Conservation (phyloP, 2,113 vertebrate genomes). For the Microcebus jonahi region DNA sequence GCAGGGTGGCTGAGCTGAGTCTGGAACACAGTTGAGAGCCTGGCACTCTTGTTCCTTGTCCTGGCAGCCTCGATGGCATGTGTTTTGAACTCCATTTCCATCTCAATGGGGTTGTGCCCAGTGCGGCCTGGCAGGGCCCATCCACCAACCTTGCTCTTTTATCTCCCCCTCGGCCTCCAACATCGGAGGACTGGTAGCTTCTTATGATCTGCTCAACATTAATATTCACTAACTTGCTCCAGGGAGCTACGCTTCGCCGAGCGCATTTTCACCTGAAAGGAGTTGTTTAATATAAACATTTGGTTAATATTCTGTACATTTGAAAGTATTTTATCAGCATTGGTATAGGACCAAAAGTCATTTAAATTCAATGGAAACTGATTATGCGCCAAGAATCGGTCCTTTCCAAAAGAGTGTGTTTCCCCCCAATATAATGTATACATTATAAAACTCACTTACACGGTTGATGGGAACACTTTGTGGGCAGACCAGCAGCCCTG, state of each 20-base stretch:
- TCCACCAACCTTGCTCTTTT: constrained; percentile 71
- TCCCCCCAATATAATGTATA: constrained; percentile 76
- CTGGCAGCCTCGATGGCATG: constrained; percentile 61
- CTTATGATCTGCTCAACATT: constrained; percentile 80
- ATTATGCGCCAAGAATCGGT: constrained; percentile 82
- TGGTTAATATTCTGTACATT: constrained; percentile 89
- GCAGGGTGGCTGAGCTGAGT: background rate
- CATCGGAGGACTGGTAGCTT: constrained; percentile 72
- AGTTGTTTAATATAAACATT: constrained; percentile 87
- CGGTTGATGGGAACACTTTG: constrained; percentile 75
- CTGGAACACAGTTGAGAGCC: background rate
- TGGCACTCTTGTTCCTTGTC: background rate
- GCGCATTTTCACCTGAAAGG: constrained; percentile 86
- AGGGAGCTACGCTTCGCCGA: constrained; percentile 79
- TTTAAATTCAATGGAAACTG: constrained; percentile 86
- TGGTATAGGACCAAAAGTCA: constrained; percentile 82
- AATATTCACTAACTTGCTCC: constrained; percentile 83
- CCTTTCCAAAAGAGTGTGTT: constrained; percentile 80
- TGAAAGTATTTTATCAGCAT: constrained; percentile 84
- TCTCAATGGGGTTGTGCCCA: constrained; percentile 74
- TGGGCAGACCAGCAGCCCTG: constrained; percentile 70
- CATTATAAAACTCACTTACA: constrained; percentile 81
- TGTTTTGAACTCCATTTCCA: constrained; percentile 81
- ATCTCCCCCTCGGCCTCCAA: constrained; percentile 68
- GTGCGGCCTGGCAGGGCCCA: constrained; percentile 71